These are phyloP conservation scores for Chitala chitala DNA, from an alignment of 2,113 vertebrate species.

Conservation along the genomic window DNA sequence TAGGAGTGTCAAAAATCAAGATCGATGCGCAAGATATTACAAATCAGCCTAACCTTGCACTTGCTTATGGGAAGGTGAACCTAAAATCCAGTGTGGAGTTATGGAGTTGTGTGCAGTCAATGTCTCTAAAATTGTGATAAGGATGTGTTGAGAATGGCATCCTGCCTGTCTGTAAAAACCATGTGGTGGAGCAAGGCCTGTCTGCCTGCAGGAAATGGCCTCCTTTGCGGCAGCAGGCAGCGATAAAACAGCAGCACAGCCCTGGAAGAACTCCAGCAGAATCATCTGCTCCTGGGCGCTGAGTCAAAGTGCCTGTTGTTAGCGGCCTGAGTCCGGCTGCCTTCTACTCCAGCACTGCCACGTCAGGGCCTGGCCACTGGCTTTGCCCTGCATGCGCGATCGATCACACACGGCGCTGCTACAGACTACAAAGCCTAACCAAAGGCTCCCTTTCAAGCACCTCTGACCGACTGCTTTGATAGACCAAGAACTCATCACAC, in stretches of 20 bases:
- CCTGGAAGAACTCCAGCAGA: not conserved
- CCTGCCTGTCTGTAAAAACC: not conserved
- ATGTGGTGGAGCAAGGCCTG: not conserved
- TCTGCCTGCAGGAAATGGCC: not conserved
- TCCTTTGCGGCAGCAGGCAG: not conserved
- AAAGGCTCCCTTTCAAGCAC: not conserved
- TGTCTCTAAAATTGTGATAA: too few relatives aligned
- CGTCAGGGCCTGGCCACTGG: not conserved
- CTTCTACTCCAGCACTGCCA: conserved; percentile 20
- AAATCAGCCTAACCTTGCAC: too few relatives aligned
- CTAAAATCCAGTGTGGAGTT: too few relatives aligned
- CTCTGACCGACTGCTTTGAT: too few relatives aligned
- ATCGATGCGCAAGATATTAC: too few relatives aligned
- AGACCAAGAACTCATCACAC: too few relatives aligned
- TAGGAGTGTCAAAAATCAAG: too few relatives aligned
- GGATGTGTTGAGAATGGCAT: too few relatives aligned
- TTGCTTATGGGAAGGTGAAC: too few relatives aligned
- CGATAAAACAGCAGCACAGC: not conserved
- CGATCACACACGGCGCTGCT: not conserved
- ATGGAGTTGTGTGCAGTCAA: too few relatives aligned
- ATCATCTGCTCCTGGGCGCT: conserved; percentile 3
- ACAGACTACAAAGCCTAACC: not conserved
- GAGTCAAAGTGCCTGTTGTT: conserved; percentile 6
- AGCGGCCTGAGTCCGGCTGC: not conserved
- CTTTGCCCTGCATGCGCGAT: not conserved